Percentiles rank a stretch among this genome's conserved stretches.
phyloP scores from a whole-genome alignment of 2,888 invertebrate genomes.

The Branchinecta sandiegonensis region DNA sequence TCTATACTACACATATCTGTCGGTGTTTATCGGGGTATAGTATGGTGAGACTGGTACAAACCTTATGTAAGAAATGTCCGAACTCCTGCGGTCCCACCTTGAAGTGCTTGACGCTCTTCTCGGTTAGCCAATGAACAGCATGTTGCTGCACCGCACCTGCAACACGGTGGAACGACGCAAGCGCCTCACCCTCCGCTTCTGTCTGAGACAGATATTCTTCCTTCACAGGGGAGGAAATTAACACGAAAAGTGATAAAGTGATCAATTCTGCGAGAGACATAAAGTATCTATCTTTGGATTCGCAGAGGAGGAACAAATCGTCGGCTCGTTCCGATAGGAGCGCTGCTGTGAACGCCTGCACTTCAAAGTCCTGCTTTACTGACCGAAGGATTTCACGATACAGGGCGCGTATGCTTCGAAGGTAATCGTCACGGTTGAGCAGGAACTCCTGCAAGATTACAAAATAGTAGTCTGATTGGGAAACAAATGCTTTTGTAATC shows the following conservation, averaged over 20 bases:
- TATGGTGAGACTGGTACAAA: conserved; percentile 29
- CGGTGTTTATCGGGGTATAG: too few species aligned
- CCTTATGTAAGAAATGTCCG: conserved; percentile 60
- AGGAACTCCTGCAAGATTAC: conserved; percentile 55
- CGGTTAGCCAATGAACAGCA: conserved; percentile 74
- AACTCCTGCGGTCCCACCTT: conserved; percentile 55
- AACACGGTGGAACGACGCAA: background rate
- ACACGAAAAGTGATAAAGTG: conserved; percentile 66
- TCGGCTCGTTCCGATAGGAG: conserved; percentile 44
- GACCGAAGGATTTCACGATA: conserved; percentile 77
- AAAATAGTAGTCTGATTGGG: background rate
- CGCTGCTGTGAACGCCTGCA: conserved; percentile 60
- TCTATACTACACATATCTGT: too few species aligned
- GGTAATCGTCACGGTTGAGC: conserved; percentile 73
- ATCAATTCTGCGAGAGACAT: conserved; percentile 67
- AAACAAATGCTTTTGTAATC: too few species aligned
- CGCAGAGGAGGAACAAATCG: conserved; percentile 45
- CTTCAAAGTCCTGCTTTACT: conserved; percentile 61
- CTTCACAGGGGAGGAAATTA: conserved; percentile 56
- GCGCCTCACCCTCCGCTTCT: background rate
- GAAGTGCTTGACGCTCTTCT: conserved; percentile 57
- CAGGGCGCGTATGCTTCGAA: conserved; percentile 67
- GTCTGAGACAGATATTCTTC: conserved; percentile 36
- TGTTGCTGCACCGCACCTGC: conserved; percentile 58
- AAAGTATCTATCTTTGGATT: conserved; percentile 69